These are phyloP conservation scores for Parnassius glacialis DNA, from an alignment of 2,888 invertebrate genomes.

Conservation along the genomic window DNA sequence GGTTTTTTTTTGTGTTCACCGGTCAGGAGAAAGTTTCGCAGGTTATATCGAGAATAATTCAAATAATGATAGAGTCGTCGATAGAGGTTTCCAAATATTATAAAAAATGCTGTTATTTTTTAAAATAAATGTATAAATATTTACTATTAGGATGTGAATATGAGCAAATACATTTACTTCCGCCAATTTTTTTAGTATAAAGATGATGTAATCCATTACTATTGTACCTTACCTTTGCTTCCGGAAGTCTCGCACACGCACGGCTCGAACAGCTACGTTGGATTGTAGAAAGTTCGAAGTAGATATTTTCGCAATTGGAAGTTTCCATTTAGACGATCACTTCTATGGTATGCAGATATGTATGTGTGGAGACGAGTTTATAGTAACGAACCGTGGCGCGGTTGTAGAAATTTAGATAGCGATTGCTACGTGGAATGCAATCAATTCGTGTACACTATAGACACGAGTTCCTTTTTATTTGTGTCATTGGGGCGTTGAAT, in stretches of 20 bases:
- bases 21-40: no score
- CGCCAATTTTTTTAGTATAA: conserved; percentile 4
- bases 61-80: no score
- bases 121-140: background rate
- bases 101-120: background rate
- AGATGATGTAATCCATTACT: conserved; percentile 4
- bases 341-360: background rate
- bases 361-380: conserved; percentile 1
- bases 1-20: no score
- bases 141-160: background rate
- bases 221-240: background rate
- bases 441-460: background rate
- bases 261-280: background rate
- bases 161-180: background rate
- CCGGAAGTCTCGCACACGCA: background rate
- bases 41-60: no score
- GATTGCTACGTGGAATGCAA: conserved; percentile 1
- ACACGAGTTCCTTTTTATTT: background rate
- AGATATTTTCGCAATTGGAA: conserved; percentile 1
- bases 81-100: no score
- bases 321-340: conserved; percentile 1
- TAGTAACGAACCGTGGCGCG: background rate
- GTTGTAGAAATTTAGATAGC: conserved; percentile 1
- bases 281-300: conserved; percentile 1
- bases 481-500: background rate